A percentile compares a stretch with the other conserved stretches of the same genome.
Evolutionary conservation across 2,113 vertebrate genomes (phyloP).

Genomic region (Athene cunicularia): DNA sequence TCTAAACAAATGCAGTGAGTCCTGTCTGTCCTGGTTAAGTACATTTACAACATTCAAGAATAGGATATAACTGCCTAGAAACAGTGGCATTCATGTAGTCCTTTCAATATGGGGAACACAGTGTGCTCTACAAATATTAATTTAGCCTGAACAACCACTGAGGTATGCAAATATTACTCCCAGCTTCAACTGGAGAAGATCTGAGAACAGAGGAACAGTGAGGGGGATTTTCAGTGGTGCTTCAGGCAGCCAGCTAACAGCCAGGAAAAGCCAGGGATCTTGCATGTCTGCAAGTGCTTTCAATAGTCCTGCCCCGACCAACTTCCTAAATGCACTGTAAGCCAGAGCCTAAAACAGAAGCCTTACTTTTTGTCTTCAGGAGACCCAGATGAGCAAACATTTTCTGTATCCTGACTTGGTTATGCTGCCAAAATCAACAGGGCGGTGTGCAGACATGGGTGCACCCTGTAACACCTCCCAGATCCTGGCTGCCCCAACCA

Average conservation of each 20-base stretch:
- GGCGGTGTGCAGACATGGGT: not conserved
- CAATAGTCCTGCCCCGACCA: not conserved
- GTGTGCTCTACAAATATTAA: slow-evolving; percentile 58
- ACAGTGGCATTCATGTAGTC: not conserved
- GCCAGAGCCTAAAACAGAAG: not conserved
- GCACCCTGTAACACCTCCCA: not conserved
- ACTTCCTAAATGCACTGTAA: not conserved
- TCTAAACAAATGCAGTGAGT: not conserved
- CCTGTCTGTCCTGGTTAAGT: not conserved
- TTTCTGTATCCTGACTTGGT: not conserved
- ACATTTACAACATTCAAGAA: not conserved
- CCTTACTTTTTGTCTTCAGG: not conserved
- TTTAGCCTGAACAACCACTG: slow-evolving; percentile 34
- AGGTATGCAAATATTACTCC: slow-evolving; percentile 44
- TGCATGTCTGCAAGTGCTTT: not conserved
- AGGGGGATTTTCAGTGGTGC: not conserved
- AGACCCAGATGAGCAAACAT: not conserved
- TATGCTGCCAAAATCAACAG: not conserved
- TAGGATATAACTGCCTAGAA: slow-evolving; percentile 30
- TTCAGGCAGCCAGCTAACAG: not conserved
- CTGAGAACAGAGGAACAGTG: not conserved
- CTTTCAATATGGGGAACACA: slow-evolving; percentile 21
- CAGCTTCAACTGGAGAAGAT: not conserved
- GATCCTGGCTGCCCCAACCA: not conserved
- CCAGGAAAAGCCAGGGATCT: not conserved